Base-by-base conservation (phyloP, 2,113 vertebrate species). In the Phrynosoma blainvillii region DNA sequence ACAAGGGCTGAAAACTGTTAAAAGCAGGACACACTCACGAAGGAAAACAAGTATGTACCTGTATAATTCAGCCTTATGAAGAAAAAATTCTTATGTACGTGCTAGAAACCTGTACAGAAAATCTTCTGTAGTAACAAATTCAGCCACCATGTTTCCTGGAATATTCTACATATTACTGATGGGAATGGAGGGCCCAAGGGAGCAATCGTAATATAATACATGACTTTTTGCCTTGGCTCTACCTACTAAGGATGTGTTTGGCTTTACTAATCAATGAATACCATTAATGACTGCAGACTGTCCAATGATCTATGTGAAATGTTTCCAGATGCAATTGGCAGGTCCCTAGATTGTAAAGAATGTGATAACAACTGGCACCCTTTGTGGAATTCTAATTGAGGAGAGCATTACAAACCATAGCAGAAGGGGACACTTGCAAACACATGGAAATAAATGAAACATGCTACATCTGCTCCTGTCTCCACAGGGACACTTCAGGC, bases 381-480 rank as follows among this genome's bases (percentile, higher is more conserved):
- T 30, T 77, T 32, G 23, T 89, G 68, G 32, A 70, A 0, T 65
- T 66, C 82, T 85, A 3, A 89, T 81, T 59, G 23, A 82, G 1
- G 71, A 25, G 5, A 8, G 0, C 0, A 0, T 23, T 21, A 16
- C 54, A 12, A 65, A 27, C 1, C 70, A 56, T 86, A 59, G 0
- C 54, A 1, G 79, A 59, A 54, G 3, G 0, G 16, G 54, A 77
- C 59, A 71, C 36, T 66, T 78, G 56, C 65, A 84, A 52, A 74
- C 1, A 71, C 70, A 20, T 89, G 52, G 86, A 82, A 74, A 3
- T 1, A 47, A 32, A 18, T 82, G 74, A 76, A 8, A 40, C 12
- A 10, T 52, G 30, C 25, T 32, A 25, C 8, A 30, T 66, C 12
- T 42, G 73, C 42, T 16, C 32, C 56, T 66, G 27, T 36, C 16